These are phyloP conservation scores for Pectinophora gossypiella DNA, from an alignment of 1,140 invertebrate genomes.

Conservation along the genomic window DNA sequence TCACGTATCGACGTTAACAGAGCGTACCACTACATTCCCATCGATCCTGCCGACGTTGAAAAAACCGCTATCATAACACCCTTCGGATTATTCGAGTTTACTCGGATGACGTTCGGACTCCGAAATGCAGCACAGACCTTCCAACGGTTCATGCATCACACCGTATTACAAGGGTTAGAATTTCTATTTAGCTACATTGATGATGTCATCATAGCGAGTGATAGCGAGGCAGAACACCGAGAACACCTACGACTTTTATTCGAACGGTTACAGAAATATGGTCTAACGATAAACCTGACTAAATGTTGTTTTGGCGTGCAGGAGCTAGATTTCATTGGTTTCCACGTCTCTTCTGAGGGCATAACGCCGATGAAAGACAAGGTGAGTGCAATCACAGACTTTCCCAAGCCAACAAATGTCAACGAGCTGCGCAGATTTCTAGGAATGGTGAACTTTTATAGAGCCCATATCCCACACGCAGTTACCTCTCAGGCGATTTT, in stretches of 20 bases:
- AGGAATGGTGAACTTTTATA: slow-evolving; percentile 36
- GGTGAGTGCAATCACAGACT: slow-evolving; percentile 20
- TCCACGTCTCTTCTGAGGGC: neutral
- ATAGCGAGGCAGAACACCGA: neutral
- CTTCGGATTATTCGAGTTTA: slow-evolving; percentile 22
- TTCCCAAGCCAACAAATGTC: slow-evolving; percentile 15
- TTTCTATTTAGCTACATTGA: slow-evolving; percentile 9
- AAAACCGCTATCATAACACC: slow-evolving; percentile 22
- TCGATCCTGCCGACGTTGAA: slow-evolving; percentile 10
- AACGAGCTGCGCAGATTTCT: slow-evolving; percentile 34
- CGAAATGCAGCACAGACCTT: slow-evolving; percentile 57
- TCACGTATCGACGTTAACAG: slow-evolving; percentile 31
- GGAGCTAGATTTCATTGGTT: slow-evolving; percentile 5
- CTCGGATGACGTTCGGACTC: too few species aligned
- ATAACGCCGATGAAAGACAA: slow-evolving; percentile 3
- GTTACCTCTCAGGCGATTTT: slow-evolving; percentile 12
- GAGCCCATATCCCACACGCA: slow-evolving; percentile 24
- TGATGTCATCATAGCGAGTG: slow-evolving; percentile 8
- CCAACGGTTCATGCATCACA: slow-evolving; percentile 56
- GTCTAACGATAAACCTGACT: slow-evolving; percentile 21
- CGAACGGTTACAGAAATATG: slow-evolving; percentile 27
- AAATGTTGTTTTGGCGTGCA: neutral
- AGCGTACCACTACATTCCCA: slow-evolving; percentile 13
- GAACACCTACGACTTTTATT: slow-evolving; percentile 28
- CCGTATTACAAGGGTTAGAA: neutral